Percentiles rank a stretch among this genome's conserved stretches.
Conservation (phyloP, 2,888 invertebrate genomes). For the Polydrusus cervinus region DNA sequence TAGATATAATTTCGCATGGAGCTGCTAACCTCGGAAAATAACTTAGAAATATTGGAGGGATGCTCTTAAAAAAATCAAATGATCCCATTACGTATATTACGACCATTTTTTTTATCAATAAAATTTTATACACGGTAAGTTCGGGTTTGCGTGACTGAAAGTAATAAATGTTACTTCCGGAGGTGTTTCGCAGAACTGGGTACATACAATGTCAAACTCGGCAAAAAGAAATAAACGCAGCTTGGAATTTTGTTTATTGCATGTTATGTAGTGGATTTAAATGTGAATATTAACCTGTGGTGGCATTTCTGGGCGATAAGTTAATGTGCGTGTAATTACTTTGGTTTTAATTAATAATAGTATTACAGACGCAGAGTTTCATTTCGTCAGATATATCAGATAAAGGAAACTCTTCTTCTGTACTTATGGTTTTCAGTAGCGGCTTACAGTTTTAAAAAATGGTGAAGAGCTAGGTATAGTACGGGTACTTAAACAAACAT, state of each 20-base stretch:
- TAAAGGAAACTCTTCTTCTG: no score
- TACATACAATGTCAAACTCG: conserved; percentile 31
- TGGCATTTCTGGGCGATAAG: conserved; percentile 5
- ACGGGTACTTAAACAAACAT: no score
- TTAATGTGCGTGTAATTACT: conserved; percentile 10
- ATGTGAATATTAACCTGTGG: conserved; percentile 24
- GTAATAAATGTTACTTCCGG: conserved; percentile 26
- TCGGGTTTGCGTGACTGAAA: conserved; percentile 23
- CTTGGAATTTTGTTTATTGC: conserved; percentile 29
- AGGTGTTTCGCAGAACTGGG: conserved; percentile 30
- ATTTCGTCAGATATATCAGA: no score
- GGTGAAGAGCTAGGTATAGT: no score
- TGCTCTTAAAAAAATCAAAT: not conserved
- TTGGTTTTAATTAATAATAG: conserved; percentile 2
- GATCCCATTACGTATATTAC: not conserved
- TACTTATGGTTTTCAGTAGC: no score
- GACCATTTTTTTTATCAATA: not conserved
- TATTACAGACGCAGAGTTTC: no score
- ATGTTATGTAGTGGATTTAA: conserved; percentile 21
- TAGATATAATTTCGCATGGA: no score
- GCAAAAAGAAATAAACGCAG: conserved; percentile 31
- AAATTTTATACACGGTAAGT: conserved; percentile 4
- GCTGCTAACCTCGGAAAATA: no score
- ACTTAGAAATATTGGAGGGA: no score
- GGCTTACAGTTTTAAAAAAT: no score